These are phyloP conservation scores for Dryomyza anilis DNA, from an alignment of 2,888 invertebrate genomes.

Conservation along the genomic window DNA sequence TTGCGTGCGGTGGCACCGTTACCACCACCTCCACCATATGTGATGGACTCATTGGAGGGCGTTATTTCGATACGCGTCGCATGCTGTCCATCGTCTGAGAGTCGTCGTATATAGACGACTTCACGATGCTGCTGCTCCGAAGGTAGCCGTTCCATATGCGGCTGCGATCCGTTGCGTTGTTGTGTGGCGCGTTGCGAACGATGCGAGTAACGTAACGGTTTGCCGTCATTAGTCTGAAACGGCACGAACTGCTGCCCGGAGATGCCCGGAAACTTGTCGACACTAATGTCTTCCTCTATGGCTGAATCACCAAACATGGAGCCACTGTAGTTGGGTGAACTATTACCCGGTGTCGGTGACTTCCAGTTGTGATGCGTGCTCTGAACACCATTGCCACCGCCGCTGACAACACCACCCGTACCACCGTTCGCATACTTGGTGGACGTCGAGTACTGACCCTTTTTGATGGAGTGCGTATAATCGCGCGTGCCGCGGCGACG, in stretches of 20 bases:
- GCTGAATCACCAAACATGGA: constrained; percentile 62
- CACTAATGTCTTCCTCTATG: constrained; percentile 61
- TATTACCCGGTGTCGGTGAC: constrained; percentile 59
- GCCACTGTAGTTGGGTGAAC: constrained; percentile 61
- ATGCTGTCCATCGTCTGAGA: constrained; percentile 54
- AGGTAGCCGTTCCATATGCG: constrained; percentile 31
- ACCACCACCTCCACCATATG: constrained; percentile 47
- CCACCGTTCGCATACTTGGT: constrained; percentile 45
- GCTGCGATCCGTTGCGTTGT: constrained; percentile 20
- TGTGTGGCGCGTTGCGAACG: constrained; percentile 36
- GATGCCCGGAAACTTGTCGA: constrained; percentile 59
- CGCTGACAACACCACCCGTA: constrained; percentile 13
- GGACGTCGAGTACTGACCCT: constrained; percentile 58
- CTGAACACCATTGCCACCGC: too few species aligned
- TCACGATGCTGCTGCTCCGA: constrained; percentile 57
- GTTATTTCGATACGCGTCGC: constrained; percentile 60
- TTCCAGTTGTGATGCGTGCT: constrained; percentile 52
- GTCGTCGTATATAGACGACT: constrained; percentile 56
- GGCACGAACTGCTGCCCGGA: constrained; percentile 54
- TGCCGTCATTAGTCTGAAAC: constrained; percentile 51
- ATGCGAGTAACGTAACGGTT: constrained; percentile 51
- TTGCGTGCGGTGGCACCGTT: constrained; percentile 43
- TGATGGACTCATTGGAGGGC: constrained; percentile 58
- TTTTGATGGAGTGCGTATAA: constrained; percentile 61
- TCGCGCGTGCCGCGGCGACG: constrained; percentile 60